phyloP scores from a whole-genome alignment of 35 echinoderm and acorn worm genomes.

The Ptychodera flava region DNA sequence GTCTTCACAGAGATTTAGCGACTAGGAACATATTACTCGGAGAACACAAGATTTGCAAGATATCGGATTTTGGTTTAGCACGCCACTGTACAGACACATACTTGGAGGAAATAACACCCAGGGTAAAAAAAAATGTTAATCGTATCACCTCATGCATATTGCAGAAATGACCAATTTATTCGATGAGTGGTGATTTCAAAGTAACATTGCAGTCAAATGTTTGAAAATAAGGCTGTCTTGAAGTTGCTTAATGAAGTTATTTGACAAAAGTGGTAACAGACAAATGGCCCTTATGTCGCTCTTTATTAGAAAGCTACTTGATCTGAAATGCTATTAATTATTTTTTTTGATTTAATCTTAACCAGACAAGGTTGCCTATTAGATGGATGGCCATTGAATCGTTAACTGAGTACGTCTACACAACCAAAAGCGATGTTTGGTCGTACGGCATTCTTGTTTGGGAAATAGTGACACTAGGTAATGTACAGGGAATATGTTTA shows the following conservation, averaged over 20 bases:
- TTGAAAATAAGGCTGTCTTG: not conserved
- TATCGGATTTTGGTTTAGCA: conserved; percentile 14
- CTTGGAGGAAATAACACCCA: conserved; percentile 10
- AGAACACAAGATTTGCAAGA: not conserved
- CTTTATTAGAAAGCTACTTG: conserved; percentile 20
- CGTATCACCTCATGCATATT: not conserved
- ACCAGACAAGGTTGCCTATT: not conserved
- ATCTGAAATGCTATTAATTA: too few relatives aligned
- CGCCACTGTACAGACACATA: not conserved
- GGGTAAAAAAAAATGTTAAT: conserved; percentile 4
- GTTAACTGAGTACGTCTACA: not conserved
- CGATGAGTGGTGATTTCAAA: not conserved
- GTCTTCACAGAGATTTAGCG: conserved; percentile 17
- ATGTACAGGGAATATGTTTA: too few relatives aligned
- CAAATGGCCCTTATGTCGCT: not conserved
- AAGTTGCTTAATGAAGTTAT: not conserved
- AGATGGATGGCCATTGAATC: conserved; percentile 5
- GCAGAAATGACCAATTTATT: not conserved
- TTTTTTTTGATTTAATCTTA: not conserved
- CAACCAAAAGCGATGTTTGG: conserved; percentile 10
- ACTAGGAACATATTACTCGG: conserved; percentile 11
- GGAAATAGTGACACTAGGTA: conserved; percentile 13
- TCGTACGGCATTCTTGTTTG: conserved; percentile 3
- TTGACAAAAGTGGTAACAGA: not conserved
- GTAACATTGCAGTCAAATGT: not conserved